Evolutionary conservation across 2,797 vertebrate species (phyloP), one percentile per base, ranked within the genome.

Genomic region (Monodelphis domestica): DNA sequence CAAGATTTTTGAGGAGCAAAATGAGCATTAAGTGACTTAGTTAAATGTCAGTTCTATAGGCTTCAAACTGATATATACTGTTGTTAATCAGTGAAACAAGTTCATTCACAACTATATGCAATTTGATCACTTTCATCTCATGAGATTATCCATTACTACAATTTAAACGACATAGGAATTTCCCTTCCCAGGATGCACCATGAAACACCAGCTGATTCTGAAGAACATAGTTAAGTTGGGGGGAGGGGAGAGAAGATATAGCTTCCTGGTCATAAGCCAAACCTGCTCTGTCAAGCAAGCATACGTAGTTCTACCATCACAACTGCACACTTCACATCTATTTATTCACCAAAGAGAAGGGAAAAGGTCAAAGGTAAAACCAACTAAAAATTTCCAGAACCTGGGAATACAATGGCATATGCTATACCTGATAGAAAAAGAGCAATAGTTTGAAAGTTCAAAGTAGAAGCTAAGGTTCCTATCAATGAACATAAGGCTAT

Each of bases 261-360:
- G 15, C n/a, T 70, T 70, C n/a, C 70, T 96, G 57, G 94, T 88
- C 93, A 52, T n/a, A 94, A 97, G 89, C 38, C 45, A 90, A 95
- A 94, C 93, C 50, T 89, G 90, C 45, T n/a, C 89, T 30, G 89
- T 53, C 55, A 95, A 93, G 90, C 95, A 94, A n/a, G n/a, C 33
- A n/a, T 30, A 59, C 59, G 57, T 30, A 78, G 26, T 15, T 14
- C 38, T 95, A 93, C 70, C 53, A 91, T 55, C 90, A 6, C 90
- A 93, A n/a, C 87, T 55, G 88, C 50, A 89, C 54, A 92, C n/a
- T 90, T 89, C 70, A 92, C 33, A 5, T 24, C 50, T 92, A 12
- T 89, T 90, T 93, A 95, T 33, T n/a, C 24, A 94, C 91, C 38
- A 91, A 92, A 94, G 55, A 15, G 28, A 90, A 93, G 93, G 93